These are phyloP conservation scores for Ailurus styani DNA, from an alignment of 2,113 vertebrate species.

Conservation along the genomic window DNA sequence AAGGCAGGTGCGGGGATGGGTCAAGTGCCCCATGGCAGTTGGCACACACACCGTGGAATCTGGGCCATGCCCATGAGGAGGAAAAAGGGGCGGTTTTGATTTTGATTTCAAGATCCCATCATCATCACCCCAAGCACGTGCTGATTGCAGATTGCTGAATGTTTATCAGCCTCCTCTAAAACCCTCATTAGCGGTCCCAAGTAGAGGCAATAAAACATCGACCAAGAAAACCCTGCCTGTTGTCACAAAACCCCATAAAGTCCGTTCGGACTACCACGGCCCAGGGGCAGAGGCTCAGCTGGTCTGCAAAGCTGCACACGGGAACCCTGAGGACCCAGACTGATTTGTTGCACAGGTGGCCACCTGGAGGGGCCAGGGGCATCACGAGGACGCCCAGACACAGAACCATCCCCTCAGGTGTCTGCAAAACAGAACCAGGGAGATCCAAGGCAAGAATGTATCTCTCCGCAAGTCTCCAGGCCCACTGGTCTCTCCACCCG, in stretches of 20 bases:
- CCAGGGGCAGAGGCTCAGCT: neutral
- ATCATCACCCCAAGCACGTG: rapidly evolving
- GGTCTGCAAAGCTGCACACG: neutral
- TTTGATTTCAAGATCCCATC: neutral
- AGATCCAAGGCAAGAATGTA: rapidly evolving
- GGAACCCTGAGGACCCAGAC: rapidly evolving
- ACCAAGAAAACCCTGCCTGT: neutral
- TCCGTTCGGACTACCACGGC: no score
- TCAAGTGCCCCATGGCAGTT: neutral
- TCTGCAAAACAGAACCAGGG: neutral
- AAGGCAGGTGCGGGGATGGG: neutral
- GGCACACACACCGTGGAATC: neutral
- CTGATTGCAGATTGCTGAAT: neutral
- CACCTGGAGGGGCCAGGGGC: rapidly evolving
- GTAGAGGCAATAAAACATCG: neutral
- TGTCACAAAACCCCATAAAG: neutral
- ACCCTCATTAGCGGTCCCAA: neutral
- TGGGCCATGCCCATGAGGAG: rapidly evolving
- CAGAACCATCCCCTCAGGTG: rapidly evolving
- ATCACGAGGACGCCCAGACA: neutral
- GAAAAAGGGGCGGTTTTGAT: neutral
- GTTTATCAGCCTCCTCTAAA: neutral
- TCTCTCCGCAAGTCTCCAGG: no score
- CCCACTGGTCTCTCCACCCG: rapidly evolving
- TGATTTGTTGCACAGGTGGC: no score